A percentile compares a stretch with the other conserved stretches of the same genome.
These are phyloP conservation scores for Phengaris arion DNA, from an alignment of 2,888 invertebrate species.

Conservation along the genomic window DNA sequence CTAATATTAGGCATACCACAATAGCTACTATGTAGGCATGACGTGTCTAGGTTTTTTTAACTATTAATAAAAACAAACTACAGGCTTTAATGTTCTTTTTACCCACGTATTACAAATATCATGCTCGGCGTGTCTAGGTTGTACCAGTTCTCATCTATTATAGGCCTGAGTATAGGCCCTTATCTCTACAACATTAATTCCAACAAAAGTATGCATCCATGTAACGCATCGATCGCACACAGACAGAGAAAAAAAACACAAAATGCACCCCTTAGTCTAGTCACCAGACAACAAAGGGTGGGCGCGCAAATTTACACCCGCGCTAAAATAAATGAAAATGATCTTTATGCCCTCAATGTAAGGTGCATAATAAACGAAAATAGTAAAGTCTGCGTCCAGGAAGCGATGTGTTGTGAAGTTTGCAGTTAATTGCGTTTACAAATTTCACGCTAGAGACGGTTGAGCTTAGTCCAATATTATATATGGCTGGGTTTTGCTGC, in stretches of 20 bases:
- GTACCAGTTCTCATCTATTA: neutral
- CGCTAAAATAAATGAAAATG: conserved; percentile 40
- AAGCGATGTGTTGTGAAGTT: conserved; percentile 70
- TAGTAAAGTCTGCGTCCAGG: conserved; percentile 45
- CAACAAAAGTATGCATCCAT: conserved; percentile 46
- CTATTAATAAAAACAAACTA: too few relatives aligned
- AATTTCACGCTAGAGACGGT: conserved; percentile 61
- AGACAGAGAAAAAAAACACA: conserved; percentile 68
- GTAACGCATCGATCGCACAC: conserved; percentile 48
- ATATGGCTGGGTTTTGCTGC: conserved; percentile 31
- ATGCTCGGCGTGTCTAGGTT: neutral
- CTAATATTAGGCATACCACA: too few relatives aligned
- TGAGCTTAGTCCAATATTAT: conserved; percentile 36
- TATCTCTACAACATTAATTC: conserved; percentile 30
- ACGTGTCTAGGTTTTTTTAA: neutral
- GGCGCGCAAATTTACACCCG: conserved; percentile 49
- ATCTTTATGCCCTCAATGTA: conserved; percentile 39
- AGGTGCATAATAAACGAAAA: conserved; percentile 38
- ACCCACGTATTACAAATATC: too few relatives aligned
- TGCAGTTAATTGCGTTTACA: conserved; percentile 70
- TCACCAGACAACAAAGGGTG: conserved; percentile 75
- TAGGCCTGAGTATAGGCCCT: neutral
- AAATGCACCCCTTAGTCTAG: conserved; percentile 68
- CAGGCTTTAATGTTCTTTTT: too few relatives aligned
- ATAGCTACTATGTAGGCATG: too few relatives aligned